Percentiles rank a stretch among this genome's conserved stretches.
These are phyloP conservation scores for Coregonus sp. DNA, from an alignment of 2,797 vertebrate species.

Conservation along the genomic window DNA sequence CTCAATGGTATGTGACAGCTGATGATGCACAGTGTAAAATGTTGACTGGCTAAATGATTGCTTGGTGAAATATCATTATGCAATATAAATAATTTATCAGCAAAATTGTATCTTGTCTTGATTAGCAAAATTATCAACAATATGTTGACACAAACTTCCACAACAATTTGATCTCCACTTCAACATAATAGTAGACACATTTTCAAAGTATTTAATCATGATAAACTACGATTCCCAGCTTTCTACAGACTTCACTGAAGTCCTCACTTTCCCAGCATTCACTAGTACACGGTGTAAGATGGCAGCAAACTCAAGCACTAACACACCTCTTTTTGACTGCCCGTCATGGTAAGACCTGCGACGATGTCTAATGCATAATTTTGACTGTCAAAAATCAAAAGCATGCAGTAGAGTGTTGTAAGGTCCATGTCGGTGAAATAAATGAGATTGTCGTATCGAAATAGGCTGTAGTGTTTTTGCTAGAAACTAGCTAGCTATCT, in stretches of 20 bases:
- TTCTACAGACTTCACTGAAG: not conserved
- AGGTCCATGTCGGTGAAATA: not conserved
- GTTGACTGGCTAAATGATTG: not conserved
- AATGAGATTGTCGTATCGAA: not conserved
- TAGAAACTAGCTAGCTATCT: slow-evolving; percentile 1
- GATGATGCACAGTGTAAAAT: not conserved
- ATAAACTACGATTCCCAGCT: slow-evolving; percentile 33
- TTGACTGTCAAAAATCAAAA: not conserved
- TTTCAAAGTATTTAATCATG: not conserved
- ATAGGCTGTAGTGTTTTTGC: not conserved
- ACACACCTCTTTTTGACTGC: slow-evolving; percentile 76
- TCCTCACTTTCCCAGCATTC: slow-evolving; percentile 71
- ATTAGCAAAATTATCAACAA: not conserved
- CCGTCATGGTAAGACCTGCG: slow-evolving; percentile 77
- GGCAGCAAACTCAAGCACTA: slow-evolving; percentile 77
- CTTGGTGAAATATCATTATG: not conserved
- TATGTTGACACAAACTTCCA: too few relatives aligned
- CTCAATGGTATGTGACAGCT: not conserved
- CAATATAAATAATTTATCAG: not conserved
- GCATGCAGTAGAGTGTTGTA: slow-evolving; percentile 6
- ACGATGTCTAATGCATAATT: slow-evolving; percentile 11
- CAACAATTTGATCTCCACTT: not conserved
- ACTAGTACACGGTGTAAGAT: slow-evolving; percentile 64
- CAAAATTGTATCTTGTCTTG: not conserved
- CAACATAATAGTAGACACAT: not conserved